A percentile compares a stretch with the other conserved stretches of the same genome.
phyloP scores from a whole-genome alignment of 1,140 invertebrate genomes.

The Pseudomyrmex cubaensis region DNA sequence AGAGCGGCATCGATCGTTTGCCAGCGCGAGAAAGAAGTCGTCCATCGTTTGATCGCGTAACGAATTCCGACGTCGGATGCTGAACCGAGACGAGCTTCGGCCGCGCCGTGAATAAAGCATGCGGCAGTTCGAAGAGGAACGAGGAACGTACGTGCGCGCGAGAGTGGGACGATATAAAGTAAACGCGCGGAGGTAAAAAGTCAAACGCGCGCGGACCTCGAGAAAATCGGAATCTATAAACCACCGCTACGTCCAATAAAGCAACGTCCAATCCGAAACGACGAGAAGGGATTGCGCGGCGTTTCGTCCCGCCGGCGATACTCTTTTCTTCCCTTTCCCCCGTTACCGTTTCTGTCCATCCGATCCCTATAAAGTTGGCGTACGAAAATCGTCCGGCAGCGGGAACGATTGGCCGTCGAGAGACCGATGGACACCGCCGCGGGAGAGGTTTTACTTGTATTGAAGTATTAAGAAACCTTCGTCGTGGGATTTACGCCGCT shows the following conservation, averaged over 20 bases:
- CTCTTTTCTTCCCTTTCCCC: too few relatives aligned
- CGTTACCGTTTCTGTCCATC: background rate
- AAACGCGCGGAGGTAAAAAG: slow-evolving; percentile 12
- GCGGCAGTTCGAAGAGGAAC: slow-evolving; percentile 1
- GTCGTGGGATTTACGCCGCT: slow-evolving; percentile 72
- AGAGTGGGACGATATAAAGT: slow-evolving; percentile 7
- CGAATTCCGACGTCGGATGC: slow-evolving; percentile 58
- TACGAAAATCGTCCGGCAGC: slow-evolving; percentile 53
- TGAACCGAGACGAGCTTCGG: slow-evolving; percentile 24
- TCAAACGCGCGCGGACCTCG: slow-evolving; percentile 26
- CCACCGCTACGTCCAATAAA: slow-evolving; percentile 72
- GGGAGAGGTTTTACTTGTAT: slow-evolving; percentile 51
- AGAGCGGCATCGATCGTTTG: slow-evolving; percentile 26
- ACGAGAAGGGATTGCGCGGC: slow-evolving; percentile 47
- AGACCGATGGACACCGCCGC: slow-evolving; percentile 25
- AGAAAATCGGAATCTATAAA: slow-evolving; percentile 77
- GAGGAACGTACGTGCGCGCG: background rate
- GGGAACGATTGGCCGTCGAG: slow-evolving; percentile 51
- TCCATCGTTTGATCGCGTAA: slow-evolving; percentile 52
- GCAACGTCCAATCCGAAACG: slow-evolving; percentile 66
- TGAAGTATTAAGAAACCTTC: slow-evolving; percentile 75
- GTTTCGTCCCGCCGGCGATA: slow-evolving; percentile 20
- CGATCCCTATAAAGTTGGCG: slow-evolving; percentile 24
- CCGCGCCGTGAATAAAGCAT: slow-evolving; percentile 63
- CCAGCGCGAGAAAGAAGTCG: slow-evolving; percentile 35